These are phyloP conservation scores for Blastobasis lacticolella DNA, from an alignment of 2,888 invertebrate genomes.

Conservation along the genomic window DNA sequence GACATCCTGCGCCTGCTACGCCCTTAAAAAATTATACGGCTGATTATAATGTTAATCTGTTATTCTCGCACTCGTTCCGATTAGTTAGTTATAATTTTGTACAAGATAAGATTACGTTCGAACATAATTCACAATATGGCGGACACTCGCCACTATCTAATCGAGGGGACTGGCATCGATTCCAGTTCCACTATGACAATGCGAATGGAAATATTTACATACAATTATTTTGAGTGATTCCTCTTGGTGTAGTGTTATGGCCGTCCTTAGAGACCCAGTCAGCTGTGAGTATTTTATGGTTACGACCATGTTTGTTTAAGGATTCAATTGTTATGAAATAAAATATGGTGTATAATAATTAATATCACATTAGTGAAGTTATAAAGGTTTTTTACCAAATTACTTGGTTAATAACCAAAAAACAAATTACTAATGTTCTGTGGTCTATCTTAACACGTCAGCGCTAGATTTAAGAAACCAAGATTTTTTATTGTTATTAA, in stretches of 20 bases:
- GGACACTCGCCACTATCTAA: conserved; percentile 46
- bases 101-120: conserved; percentile 48
- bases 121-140: conserved; percentile 38
- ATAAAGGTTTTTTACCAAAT: too few species aligned
- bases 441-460: too few species aligned
- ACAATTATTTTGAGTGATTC: conserved; percentile 1
- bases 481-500: too few species aligned
- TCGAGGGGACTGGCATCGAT: conserved; percentile 46
- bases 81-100: conserved; percentile 25
- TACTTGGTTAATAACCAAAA: too few species aligned
- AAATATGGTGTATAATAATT: too few species aligned
- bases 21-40: background rate
- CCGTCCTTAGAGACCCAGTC: conserved; percentile 12
- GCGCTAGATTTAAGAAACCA: too few species aligned
- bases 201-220: conserved; percentile 25
- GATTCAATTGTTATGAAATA: too few species aligned
- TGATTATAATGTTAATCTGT: conserved; percentile 3
- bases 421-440: too few species aligned
- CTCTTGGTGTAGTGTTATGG: conserved; percentile 13
- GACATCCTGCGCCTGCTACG: too few species aligned
- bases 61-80: conserved; percentile 24
- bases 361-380: too few species aligned
- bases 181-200: conserved; percentile 34
- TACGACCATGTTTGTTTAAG: too few species aligned
- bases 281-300: conserved; percentile 20